Percentiles rank a stretch among this genome's conserved stretches.
These are phyloP conservation scores for Saccostrea cuccullata DNA, from an alignment of 1,140 invertebrate species.

Conservation along the genomic window DNA sequence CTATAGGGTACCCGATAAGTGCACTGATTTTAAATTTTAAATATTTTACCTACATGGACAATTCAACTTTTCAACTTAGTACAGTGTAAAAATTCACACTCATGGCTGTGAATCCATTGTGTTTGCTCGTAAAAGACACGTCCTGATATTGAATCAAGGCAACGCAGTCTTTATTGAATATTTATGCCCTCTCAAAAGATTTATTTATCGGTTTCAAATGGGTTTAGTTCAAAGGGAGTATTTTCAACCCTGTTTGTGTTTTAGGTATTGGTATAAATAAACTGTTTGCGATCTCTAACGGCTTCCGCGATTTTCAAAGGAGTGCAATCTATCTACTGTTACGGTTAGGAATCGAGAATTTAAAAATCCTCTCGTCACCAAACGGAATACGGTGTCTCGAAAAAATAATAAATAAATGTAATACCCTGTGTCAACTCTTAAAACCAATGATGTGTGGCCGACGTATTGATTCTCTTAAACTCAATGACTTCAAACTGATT, in stretches of 20 bases:
- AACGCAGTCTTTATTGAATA: neutral
- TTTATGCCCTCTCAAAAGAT: neutral
- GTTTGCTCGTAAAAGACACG: neutral
- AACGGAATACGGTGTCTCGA: neutral
- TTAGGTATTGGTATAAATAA: neutral
- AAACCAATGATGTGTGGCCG: neutral
- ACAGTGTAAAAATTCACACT: neutral
- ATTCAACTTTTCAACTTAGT: neutral
- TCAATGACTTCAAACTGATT: conserved; percentile 5
- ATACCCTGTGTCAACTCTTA: neutral
- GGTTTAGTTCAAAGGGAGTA: neutral
- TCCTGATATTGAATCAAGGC: neutral
- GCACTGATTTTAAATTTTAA: neutral
- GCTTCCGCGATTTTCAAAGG: neutral
- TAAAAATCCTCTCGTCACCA: neutral
- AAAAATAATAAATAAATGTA: neutral
- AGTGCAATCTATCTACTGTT: neutral
- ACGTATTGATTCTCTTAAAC: neutral
- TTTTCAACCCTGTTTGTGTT: neutral
- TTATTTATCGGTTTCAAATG: neutral
- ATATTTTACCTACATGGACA: neutral
- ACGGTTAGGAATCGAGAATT: neutral
- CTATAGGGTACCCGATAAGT: no score
- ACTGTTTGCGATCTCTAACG: neutral
- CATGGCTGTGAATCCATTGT: neutral